Conservation (phyloP, 2,888 invertebrate genomes). For the Stictocephala bisonia region DNA sequence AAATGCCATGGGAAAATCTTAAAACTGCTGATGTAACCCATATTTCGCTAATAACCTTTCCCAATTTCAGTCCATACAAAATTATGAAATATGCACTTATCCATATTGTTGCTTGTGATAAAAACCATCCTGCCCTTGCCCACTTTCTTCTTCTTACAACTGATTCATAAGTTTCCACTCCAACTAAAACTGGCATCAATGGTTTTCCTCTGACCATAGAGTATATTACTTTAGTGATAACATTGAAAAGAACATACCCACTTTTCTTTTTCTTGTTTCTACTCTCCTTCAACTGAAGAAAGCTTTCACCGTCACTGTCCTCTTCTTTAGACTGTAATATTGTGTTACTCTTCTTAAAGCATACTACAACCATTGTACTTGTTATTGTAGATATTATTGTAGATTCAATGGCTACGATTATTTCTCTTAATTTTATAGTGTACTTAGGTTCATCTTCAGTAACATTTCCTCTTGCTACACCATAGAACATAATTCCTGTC, state of each 20-base stretch:
- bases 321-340: too few relatives aligned
- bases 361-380: background rate
- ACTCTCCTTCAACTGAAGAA: background rate
- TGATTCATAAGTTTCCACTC: background rate
- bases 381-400: conserved; percentile 26
- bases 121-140: conserved; percentile 23
- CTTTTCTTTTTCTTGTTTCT: background rate
- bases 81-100: conserved; percentile 41
- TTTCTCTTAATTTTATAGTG: conserved; percentile 46
- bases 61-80: conserved; percentile 49
- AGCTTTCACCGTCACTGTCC: background rate
- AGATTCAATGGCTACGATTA: conserved; percentile 47
- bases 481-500: conserved; percentile 53
- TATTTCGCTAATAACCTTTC: conserved; percentile 44
- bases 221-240: background rate
- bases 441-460: conserved; percentile 43
- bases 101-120: conserved; percentile 32
- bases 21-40: conserved; percentile 44
- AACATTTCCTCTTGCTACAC: conserved; percentile 43
- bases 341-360: too few relatives aligned
- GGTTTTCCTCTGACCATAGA: conserved; percentile 22
- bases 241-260: background rate
- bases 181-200: conserved; percentile 23
- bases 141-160: conserved; percentile 11
- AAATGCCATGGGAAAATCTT: conserved; percentile 12